Evolutionary conservation across 37 sponge, comb jelly and placozoan genomes (phyloP).

Genomic region (Dysidea cf. avara): DNA sequence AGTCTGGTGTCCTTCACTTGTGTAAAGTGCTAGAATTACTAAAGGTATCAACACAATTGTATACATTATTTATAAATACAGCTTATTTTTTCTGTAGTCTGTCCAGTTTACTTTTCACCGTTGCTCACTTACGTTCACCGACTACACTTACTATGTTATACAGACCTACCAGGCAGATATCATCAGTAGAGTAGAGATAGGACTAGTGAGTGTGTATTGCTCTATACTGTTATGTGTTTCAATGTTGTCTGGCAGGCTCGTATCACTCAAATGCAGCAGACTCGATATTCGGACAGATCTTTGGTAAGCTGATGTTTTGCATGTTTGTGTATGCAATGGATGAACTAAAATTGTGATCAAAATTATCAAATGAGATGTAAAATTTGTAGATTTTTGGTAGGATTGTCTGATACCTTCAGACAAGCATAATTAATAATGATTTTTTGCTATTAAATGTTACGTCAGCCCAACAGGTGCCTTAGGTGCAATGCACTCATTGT

Average conservation of each 20-base stretch:
- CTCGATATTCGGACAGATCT: slow-evolving; percentile 51
- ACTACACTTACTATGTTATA: slow-evolving; percentile 50
- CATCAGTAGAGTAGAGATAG: slow-evolving; percentile 21
- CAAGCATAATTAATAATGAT: too few relatives aligned
- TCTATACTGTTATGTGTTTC: neutral
- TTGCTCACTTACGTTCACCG: slow-evolving; percentile 34
- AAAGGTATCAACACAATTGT: too few relatives aligned
- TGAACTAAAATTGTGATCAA: too few relatives aligned
- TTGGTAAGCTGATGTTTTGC: slow-evolving; percentile 42
- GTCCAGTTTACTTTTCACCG: slow-evolving; percentile 76
- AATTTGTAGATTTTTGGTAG: too few relatives aligned
- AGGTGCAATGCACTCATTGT: too few relatives aligned
- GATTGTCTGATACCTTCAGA: too few relatives aligned
- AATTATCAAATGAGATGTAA: too few relatives aligned
- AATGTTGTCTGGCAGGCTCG: slow-evolving; percentile 3
- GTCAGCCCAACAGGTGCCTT: too few relatives aligned
- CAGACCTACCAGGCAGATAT: slow-evolving; percentile 57
- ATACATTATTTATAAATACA: neutral
- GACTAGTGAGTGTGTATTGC: slow-evolving; percentile 30
- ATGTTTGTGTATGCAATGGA: neutral
- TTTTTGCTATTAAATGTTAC: too few relatives aligned
- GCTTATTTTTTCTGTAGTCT: slow-evolving; percentile 16
- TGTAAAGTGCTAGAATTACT: slow-evolving; percentile 84
- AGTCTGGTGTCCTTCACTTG: slow-evolving; percentile 68
- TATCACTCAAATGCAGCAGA: slow-evolving; percentile 30